Base-by-base conservation (phyloP, 2,888 invertebrate genomes). In the Diogma glabrata region DNA sequence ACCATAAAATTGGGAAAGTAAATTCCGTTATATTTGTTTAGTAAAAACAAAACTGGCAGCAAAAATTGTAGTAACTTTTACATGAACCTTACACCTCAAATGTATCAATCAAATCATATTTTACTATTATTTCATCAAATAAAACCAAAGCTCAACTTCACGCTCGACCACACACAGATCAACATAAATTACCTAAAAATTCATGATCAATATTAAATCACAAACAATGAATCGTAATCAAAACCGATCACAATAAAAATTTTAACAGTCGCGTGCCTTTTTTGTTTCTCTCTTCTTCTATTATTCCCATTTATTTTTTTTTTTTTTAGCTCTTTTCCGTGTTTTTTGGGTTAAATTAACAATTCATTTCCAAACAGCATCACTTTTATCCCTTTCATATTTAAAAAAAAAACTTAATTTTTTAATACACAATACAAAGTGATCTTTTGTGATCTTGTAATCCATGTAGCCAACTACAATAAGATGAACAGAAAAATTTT, bases 371-470 rank as follows among this genome's bases (percentile, higher is more conserved):
- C 20, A 43, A n/a, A 14, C 43, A 43, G 43, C 43, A 43, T 43
- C 43, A 43, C 9, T 22, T 12, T 22, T 43, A 43, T 43, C 43
- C 43, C 43, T 43, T 43, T 40, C 40, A 17, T 40, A 20, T 22
- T 23, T 22, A n/a, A 22, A 22, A 14, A 28, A 28, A 12, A 3
- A 28, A 28, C n/a, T n/a, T n/a, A n/a, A n/a, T n/a, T n/a, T n/a
- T n/a, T n/a, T n/a, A n/a, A n/a, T n/a, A n/a, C n/a, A 28, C n/a
- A 28, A 28, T 28, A 43, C 43, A 43, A 20, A 43, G 23, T 43
- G 43, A 43, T 43, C 43, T 43, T 43, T 43, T 43, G 43, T 43
- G 43, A 43, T 43, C 43, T 43, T 43, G 20, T 43, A 43, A 43
- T 43, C 43, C 43, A 43, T n/a, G n/a, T n/a, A n/a, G n/a, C n/a